phyloP scores from a whole-genome alignment of 2,888 invertebrate species.

The Ophonus ardosiacus region DNA sequence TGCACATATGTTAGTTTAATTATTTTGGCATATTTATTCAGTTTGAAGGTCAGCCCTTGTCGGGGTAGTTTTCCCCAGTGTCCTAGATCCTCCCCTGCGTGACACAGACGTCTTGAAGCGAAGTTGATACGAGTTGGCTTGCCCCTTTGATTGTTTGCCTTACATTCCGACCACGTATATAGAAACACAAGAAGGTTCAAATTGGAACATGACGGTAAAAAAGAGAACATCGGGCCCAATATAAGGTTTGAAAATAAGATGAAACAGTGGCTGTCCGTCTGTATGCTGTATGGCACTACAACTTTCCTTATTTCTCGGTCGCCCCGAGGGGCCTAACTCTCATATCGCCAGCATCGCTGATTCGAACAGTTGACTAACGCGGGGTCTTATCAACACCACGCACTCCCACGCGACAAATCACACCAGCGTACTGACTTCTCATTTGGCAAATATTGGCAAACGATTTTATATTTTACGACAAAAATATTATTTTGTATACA shows the following conservation, averaged over 20 bases:
- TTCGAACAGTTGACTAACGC: slow-evolving; percentile 44
- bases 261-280: slow-evolving; percentile 57
- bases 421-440: neutral
- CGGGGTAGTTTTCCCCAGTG: neutral
- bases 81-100: neutral
- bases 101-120: slow-evolving; percentile 15
- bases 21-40: neutral
- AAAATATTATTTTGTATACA: no score
- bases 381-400: slow-evolving; percentile 22
- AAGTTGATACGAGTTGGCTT: slow-evolving; percentile 64
- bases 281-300: slow-evolving; percentile 39
- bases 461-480: no score
- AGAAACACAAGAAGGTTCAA: slow-evolving; percentile 64
- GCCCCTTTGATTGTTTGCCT: slow-evolving; percentile 64
- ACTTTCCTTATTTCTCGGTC: slow-evolving; percentile 52
- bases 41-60: neutral
- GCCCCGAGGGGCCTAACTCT: slow-evolving; percentile 32
- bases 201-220: slow-evolving; percentile 64
- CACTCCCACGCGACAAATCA: slow-evolving; percentile 27
- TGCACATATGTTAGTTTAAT: neutral
- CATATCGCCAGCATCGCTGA: slow-evolving; percentile 53
- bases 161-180: slow-evolving; percentile 64
- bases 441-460: neutral
- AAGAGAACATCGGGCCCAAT: slow-evolving; percentile 63
- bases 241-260: slow-evolving; percentile 64